A percentile compares a stretch with the other conserved stretches of the same genome.
phyloP scores from a whole-genome alignment of 2,888 invertebrate genomes.

The Epiblema foenella region DNA sequence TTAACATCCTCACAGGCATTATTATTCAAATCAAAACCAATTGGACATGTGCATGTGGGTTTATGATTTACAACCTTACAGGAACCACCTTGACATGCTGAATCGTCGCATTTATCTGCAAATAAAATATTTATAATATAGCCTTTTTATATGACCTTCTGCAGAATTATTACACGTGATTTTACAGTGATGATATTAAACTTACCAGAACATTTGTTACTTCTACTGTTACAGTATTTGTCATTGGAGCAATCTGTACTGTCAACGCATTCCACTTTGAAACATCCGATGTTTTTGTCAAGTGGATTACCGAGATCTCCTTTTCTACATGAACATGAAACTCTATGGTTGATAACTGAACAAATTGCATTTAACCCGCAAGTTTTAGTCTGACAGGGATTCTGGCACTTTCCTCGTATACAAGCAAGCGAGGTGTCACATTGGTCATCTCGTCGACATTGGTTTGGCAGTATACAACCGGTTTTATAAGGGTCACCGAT shows the following conservation, averaged over 20 bases:
- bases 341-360: conserved; percentile 88
- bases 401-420: conserved; percentile 90
- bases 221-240: conserved; percentile 90
- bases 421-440: conserved; percentile 92
- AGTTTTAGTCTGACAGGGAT: conserved; percentile 89
- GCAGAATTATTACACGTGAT: conserved; percentile 4
- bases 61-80: conserved; percentile 90
- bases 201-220: conserved; percentile 92
- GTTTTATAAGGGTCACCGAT: conserved; percentile 88
- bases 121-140: conserved; percentile 50
- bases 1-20: conserved; percentile 91
- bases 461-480: conserved; percentile 91
- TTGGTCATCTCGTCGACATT: conserved; percentile 89
- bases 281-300: conserved; percentile 91
- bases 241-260: conserved; percentile 90
- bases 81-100: conserved; percentile 91
- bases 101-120: conserved; percentile 91
- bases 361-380: conserved; percentile 93
- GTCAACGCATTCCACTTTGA: conserved; percentile 93
- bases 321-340: conserved; percentile 90
- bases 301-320: conserved; percentile 93
- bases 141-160: background rate
- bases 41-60: conserved; percentile 89
- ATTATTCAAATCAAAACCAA: conserved; percentile 88
- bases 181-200: conserved; percentile 45